phyloP scores from a whole-genome alignment of 2,113 vertebrate species.

The Nothocercus julius region DNA sequence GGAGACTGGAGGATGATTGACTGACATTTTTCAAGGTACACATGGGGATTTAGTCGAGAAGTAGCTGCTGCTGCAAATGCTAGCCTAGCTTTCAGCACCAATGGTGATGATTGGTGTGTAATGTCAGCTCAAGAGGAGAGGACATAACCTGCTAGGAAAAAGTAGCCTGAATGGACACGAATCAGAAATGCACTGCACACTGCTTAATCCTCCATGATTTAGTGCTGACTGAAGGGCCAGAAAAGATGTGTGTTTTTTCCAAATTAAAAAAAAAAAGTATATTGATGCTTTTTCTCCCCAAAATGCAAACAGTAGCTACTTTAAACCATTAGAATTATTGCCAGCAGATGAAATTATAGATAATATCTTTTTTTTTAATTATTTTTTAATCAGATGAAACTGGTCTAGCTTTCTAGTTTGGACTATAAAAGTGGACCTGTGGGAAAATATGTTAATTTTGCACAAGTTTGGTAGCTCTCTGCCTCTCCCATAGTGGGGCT shows the following conservation, averaged over 20 bases:
- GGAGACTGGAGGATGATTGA: not conserved
- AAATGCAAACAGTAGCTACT: not conserved
- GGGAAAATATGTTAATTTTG: not conserved
- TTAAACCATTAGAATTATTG: not conserved
- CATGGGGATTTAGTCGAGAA: not conserved
- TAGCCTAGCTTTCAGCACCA: constrained; percentile 17
- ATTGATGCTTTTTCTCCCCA: not conserved
- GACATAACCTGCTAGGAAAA: not conserved
- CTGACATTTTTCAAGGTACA: constrained; percentile 27
- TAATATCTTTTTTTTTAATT: not conserved
- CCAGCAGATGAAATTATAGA: not conserved
- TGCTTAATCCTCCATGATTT: not conserved
- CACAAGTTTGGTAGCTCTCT: not conserved
- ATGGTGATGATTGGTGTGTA: not conserved
- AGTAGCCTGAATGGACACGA: not conserved
- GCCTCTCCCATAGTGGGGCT: not conserved
- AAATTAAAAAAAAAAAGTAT: not conserved
- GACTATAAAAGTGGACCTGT: not conserved
- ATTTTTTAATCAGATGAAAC: not conserved
- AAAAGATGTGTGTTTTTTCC: not conserved
- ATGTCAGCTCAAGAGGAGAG: constrained; percentile 14
- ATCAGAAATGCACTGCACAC: not conserved
- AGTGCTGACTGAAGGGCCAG: not conserved
- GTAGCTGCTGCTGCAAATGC: not conserved
- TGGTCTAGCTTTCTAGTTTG: not conserved